Conservation (phyloP, 2,797 vertebrate genomes). For the Typhlichthys subterraneus region DNA sequence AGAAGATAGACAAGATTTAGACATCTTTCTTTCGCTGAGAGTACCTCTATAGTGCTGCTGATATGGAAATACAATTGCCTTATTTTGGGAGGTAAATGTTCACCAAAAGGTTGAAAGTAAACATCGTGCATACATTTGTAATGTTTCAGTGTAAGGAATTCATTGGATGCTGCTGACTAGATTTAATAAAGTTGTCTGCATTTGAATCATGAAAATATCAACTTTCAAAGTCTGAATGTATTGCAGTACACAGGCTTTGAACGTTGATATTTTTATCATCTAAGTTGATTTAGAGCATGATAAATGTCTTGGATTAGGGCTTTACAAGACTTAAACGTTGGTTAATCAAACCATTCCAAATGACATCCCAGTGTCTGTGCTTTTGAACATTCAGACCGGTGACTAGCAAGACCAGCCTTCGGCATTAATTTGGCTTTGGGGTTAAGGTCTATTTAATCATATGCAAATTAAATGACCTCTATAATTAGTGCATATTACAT, state of each 20-base stretch:
- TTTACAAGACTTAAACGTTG: not conserved
- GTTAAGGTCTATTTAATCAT: no score
- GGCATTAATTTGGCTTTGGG: not conserved
- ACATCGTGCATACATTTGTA: not conserved
- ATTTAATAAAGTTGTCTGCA: not conserved
- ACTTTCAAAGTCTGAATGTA: no score
- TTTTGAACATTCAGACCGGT: not conserved
- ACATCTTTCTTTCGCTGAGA: conserved; percentile 30
- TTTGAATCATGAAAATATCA: not conserved
- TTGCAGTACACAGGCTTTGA: no score
- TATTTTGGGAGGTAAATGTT: conserved; percentile 8
- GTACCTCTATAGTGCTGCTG: conserved; percentile 8
- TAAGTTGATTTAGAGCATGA: not conserved
- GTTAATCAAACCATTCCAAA: not conserved
- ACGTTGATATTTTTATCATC: no score
- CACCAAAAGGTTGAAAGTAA: conserved; percentile 19
- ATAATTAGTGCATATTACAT: not conserved
- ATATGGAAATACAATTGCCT: conserved; percentile 3
- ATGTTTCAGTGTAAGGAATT: conserved; percentile 1
- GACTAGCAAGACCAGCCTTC: not conserved
- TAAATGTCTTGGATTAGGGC: not conserved
- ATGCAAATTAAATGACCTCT: not conserved
- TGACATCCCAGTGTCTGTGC: not conserved
- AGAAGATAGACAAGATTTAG: conserved; percentile 25
- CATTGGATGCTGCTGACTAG: not conserved